Conservation (phyloP, 2,888 invertebrate genomes). For the Ophraella communa region DNA sequence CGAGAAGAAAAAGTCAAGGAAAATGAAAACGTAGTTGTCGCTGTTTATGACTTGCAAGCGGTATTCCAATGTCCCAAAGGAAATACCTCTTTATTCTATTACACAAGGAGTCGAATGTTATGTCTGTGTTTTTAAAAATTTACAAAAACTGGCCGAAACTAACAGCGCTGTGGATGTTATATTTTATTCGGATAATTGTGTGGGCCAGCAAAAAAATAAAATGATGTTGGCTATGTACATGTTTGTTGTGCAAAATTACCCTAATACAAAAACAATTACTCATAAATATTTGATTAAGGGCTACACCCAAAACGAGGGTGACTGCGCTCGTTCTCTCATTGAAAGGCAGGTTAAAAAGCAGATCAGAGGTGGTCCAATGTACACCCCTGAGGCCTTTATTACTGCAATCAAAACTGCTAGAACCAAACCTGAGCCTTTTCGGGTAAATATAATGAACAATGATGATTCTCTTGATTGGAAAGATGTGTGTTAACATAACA, state of each 20-base stretch:
- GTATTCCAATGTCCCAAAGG: too few relatives aligned
- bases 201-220: not conserved
- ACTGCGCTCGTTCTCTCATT: not conserved
- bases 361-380: too few relatives aligned
- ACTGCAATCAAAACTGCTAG: not conserved
- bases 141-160: not conserved
- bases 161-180: not conserved
- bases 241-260: not conserved
- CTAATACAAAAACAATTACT: not conserved
- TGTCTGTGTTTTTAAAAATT: not conserved
- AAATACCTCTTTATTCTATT: too few relatives aligned
- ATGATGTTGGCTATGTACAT: too few relatives aligned
- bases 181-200: not conserved
- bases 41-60: too few relatives aligned
- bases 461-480: too few relatives aligned
- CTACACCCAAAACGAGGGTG: slow-evolving; percentile 8
- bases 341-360: not conserved
- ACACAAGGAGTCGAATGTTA: too few relatives aligned
- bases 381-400: not conserved
- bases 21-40: too few relatives aligned
- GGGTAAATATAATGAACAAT: too few relatives aligned
- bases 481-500: not conserved
- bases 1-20: too few relatives aligned
- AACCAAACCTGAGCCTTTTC: too few relatives aligned
- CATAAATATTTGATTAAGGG: slow-evolving; percentile 10